Conservation (phyloP, 2,888 invertebrate genomes). For the Hyposoter dolosus region DNA sequence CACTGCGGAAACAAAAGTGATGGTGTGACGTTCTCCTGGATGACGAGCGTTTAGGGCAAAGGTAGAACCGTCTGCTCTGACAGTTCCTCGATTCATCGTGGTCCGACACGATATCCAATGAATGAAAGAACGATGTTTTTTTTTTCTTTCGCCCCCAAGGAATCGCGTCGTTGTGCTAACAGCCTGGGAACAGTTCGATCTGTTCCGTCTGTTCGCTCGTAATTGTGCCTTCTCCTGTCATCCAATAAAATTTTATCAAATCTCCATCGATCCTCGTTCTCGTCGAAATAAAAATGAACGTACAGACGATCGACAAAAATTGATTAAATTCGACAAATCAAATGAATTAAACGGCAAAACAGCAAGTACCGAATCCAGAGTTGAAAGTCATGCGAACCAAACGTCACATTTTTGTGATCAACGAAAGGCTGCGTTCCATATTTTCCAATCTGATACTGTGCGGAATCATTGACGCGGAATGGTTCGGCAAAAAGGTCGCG, state of each 20-base stretch:
- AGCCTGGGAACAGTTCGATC: background rate
- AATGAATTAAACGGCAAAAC: background rate
- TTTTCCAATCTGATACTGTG: conserved; percentile 1
- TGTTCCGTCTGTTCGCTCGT: background rate
- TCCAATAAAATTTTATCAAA: background rate
- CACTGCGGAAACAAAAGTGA: conserved; percentile 53
- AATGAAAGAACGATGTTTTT: background rate
- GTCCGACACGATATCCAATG: conserved; percentile 14
- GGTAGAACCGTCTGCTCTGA: background rate
- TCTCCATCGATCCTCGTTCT: background rate
- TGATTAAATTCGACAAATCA: background rate
- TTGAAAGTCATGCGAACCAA: background rate
- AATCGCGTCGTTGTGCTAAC: background rate
- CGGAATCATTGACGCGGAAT: conserved; percentile 7
- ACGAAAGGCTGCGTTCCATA: background rate
- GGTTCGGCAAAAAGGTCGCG: conserved; percentile 45
- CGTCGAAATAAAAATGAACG: background rate
- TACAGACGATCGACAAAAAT: background rate
- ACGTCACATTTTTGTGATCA: conserved; percentile 8
- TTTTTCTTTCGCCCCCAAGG: background rate
- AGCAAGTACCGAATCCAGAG: background rate
- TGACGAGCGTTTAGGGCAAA: conserved; percentile 30
- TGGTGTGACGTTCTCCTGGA: background rate
- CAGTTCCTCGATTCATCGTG: conserved; percentile 22
- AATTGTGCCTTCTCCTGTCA: background rate